These are phyloP conservation scores for Otolemur crassicaudatus DNA, from an alignment of 2,797 vertebrate genomes.

Conservation along the genomic window DNA sequence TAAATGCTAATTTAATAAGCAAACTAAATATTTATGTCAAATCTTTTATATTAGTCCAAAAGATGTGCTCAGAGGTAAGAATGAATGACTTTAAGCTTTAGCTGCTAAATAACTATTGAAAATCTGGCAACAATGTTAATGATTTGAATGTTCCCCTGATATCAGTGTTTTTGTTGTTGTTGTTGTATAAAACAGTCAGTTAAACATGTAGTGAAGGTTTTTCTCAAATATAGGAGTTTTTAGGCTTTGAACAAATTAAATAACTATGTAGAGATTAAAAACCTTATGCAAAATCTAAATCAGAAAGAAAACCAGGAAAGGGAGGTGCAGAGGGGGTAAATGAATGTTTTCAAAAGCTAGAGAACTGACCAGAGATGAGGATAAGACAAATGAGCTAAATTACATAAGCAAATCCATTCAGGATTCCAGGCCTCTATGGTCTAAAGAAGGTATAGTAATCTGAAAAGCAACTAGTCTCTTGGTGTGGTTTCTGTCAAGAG, in stretches of 20 bases:
- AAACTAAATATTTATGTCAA: constrained; percentile 64
- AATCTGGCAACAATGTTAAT: constrained; percentile 49
- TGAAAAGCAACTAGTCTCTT: neutral
- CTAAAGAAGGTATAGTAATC: neutral
- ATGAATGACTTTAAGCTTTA: constrained; percentile 56
- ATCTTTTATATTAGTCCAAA: constrained; percentile 56
- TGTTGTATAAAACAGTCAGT: constrained; percentile 7
- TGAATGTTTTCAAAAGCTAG: neutral
- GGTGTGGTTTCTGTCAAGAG: neutral
- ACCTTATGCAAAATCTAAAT: neutral
- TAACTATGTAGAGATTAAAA: constrained; percentile 13
- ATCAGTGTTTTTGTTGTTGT: neutral
- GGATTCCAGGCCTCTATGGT: neutral
- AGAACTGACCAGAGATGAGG: neutral
- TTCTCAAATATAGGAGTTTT: constrained; percentile 29
- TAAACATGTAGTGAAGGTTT: neutral
- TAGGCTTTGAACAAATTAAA: constrained; percentile 33
- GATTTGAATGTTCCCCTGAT: constrained; percentile 55
- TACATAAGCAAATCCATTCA: neutral
- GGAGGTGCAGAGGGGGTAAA: neutral
- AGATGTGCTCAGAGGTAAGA: constrained; percentile 18
- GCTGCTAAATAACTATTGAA: constrained; percentile 64
- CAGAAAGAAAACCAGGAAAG: neutral
- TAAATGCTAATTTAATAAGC: constrained; percentile 48
- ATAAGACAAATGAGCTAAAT: neutral